phyloP scores from a whole-genome alignment of 2,797 vertebrate species.

The Poeciliopsis turneri region DNA sequence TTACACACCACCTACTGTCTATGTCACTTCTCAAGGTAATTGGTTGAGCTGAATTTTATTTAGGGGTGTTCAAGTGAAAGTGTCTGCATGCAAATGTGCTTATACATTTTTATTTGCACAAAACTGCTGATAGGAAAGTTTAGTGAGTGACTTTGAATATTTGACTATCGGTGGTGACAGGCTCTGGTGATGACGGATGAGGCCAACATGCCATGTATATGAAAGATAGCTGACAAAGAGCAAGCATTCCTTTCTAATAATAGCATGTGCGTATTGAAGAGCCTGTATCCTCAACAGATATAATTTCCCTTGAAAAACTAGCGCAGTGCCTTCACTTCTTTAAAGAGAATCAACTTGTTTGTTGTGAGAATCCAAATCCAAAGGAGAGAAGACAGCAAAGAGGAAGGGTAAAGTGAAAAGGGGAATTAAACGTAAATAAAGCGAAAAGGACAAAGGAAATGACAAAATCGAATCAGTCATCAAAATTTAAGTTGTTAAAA shows the following conservation, averaged over 20 bases:
- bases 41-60: background rate
- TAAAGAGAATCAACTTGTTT: background rate
- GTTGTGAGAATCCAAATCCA: background rate
- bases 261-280: background rate
- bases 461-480: background rate
- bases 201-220: background rate
- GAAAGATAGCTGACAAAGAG: constrained; percentile 4
- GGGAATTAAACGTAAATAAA: background rate
- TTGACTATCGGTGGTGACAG: constrained; percentile 1
- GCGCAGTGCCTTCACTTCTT: background rate
- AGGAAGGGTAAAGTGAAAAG: background rate
- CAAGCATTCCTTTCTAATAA: background rate
- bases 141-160: background rate
- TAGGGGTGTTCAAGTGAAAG: background rate
- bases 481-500: background rate
- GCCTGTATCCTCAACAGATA: constrained; percentile 6
- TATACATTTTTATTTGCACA: background rate
- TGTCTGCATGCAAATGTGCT: background rate
- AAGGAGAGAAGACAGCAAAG: no score
- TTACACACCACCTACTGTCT: no score
- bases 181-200: background rate
- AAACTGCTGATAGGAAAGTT: background rate
- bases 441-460: background rate
- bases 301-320: background rate
- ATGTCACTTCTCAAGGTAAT: no score